phyloP scores from a whole-genome alignment of 2,797 vertebrate genomes.

The Acrocephalus scirpaceus region DNA sequence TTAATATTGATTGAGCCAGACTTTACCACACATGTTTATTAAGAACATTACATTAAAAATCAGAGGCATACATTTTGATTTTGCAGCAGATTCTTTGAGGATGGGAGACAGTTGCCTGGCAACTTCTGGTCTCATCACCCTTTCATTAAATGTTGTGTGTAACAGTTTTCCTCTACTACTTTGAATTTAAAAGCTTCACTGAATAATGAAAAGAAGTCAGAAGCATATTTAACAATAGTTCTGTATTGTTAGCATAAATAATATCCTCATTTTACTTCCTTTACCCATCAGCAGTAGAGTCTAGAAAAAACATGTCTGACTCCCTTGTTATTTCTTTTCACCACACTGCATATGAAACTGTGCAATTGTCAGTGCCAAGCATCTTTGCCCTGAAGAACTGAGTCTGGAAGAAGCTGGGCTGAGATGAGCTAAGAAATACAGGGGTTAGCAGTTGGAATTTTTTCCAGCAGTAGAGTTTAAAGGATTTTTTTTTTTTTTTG shows the following conservation, averaged over 20 bases:
- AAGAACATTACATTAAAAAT: conserved; percentile 44
- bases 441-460: neutral
- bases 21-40: conserved; percentile 31
- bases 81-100: conserved; percentile 47
- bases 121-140: conserved; percentile 33
- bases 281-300: conserved; percentile 24
- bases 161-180: conserved; percentile 48
- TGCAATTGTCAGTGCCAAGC: neutral
- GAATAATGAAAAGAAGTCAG: conserved; percentile 44
- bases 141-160: conserved; percentile 54
- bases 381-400: conserved; percentile 42
- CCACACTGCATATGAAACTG: neutral
- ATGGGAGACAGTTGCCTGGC: conserved; percentile 22
- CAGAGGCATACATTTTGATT: conserved; percentile 38
- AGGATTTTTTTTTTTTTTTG: neutral
- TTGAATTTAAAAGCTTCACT: conserved; percentile 64
- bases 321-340: conserved; percentile 16
- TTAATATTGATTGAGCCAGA: conserved; percentile 42
- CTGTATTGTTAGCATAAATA: conserved; percentile 53
- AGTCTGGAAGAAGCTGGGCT: neutral
- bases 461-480: neutral
- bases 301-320: conserved; percentile 10
- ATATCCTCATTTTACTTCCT: conserved; percentile 56
- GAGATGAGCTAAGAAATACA: neutral
- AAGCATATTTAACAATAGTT: conserved; percentile 37